Evolutionary conservation across 30 jellyfish, hydroid and myxozoan genomes (phyloP).

Genomic region (Rhopilema esculentum): DNA sequence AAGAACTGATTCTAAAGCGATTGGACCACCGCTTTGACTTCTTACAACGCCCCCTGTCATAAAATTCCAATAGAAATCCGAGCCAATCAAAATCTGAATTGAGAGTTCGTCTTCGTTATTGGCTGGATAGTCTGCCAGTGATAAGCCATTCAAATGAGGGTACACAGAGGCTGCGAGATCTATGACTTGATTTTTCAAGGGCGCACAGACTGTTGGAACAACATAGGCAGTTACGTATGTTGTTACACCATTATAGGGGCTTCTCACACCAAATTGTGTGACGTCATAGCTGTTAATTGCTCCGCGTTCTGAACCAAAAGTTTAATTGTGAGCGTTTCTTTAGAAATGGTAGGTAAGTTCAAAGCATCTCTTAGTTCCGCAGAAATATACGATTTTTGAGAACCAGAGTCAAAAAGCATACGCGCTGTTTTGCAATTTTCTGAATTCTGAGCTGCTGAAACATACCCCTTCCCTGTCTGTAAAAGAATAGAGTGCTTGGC

Average conservation of each 20-base stretch:
- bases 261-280: too few species aligned
- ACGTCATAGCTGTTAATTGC: not conserved
- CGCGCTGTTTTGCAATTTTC: constrained; percentile 11
- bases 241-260: too few species aligned
- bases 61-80: too few species aligned
- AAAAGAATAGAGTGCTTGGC: constrained; percentile 1
- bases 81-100: too few species aligned
- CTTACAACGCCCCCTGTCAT: too few species aligned
- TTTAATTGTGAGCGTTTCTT: constrained; percentile 19
- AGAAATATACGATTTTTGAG: constrained; percentile 26
- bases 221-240: too few species aligned
- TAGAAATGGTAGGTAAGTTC: not conserved
- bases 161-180: constrained; percentile 25
- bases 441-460: constrained; percentile 23
- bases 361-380: constrained; percentile 5
- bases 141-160: constrained; percentile 19
- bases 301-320: constrained; percentile 14
- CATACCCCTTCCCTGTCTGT: constrained; percentile 32
- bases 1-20: constrained; percentile 33
- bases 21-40: too few species aligned
- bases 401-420: too few species aligned
- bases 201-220: too few species aligned
- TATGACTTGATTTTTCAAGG: too few species aligned
- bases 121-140: constrained; percentile 31
- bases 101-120: too few species aligned